Percentiles rank a stretch among this genome's conserved stretches.
Conservation (phyloP, 2,113 vertebrate genomes). For the Pseudorectes ferrugineus region DNA sequence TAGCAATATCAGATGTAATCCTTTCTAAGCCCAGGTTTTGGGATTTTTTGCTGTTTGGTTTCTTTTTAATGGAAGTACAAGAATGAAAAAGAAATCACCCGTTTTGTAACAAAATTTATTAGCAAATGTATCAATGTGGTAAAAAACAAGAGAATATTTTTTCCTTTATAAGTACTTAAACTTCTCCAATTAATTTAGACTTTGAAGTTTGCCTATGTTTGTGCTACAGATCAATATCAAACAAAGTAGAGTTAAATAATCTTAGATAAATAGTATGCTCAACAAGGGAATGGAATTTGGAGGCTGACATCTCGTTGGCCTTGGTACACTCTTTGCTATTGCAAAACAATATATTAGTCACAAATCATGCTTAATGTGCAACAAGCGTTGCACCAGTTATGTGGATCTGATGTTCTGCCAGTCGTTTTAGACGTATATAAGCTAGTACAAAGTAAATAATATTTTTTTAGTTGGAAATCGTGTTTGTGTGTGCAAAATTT, state of each 20-base stretch:
- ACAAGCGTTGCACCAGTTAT: background rate
- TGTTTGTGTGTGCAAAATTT: background rate
- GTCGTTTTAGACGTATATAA: background rate
- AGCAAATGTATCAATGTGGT: background rate
- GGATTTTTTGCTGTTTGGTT: background rate
- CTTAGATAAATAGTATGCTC: background rate
- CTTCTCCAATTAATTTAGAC: background rate
- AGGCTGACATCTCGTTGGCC: background rate
- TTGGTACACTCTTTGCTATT: background rate
- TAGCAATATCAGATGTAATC: conserved; percentile 34
- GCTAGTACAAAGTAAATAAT: background rate
- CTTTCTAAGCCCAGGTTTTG: background rate
- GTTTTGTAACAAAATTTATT: background rate
- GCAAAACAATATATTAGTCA: conserved; percentile 34
- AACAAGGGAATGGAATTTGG: background rate
- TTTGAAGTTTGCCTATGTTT: background rate
- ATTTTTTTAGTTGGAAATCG: background rate
- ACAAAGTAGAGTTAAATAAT: background rate
- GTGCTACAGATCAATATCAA: background rate
- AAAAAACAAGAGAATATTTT: background rate
- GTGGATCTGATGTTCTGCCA: background rate
- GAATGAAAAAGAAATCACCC: conserved; percentile 7
- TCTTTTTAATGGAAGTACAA: background rate
- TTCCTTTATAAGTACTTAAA: background rate
- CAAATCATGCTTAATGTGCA: background rate